Base-by-base conservation (phyloP, 2,797 vertebrate species). In the Notolabrus celidotus region DNA sequence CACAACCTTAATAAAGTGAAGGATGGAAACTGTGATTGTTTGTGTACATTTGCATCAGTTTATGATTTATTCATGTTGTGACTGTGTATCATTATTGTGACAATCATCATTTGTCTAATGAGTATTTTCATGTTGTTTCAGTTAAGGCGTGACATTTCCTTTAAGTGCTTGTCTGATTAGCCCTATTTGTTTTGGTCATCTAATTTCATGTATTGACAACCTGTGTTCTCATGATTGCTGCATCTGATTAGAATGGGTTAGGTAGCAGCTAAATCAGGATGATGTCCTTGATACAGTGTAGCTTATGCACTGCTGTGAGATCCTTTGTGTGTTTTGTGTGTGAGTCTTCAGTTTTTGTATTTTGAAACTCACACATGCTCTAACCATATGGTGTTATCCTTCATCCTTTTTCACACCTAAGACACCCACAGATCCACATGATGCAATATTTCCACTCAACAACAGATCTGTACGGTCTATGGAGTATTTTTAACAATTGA, bases 131-230 rank as follows among this genome's bases (percentile, higher is more conserved):
- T 20, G 47, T 34, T 12, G 0, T 10, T n/a, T 63, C 43, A 49
- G 38, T 14, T 64, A 4, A 27, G 46, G 39, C 19, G 59, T 81
- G 50, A 77, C 62, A 73, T 82, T 77, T 66, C 31, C 10, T 19
- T 33, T 17, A 25, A 33, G 43, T 56, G 54, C 36, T 64, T 67
- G 14, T 68, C 49, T 84, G 70, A 78, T 76, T 55, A 69, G 45
- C 46, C 62, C 12, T 8, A 2, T 77, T 55, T 77, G n/a, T 23
- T 54, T 51, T 0, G 1, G 17, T 27, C 41, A 25, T 54, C 17
- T 59, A 23, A 51, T 61, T 8, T 69, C 29, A 3, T 59, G 10
- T 69, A 63, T 27, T 47, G 20, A 20, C 29, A 31, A 31, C 7
- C 3, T 41, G 39, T 25, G 12, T 17, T 50, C 46, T 47, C 27